phyloP scores from a whole-genome alignment of 2,113 vertebrate species.

The Oncorhynchus masou region DNA sequence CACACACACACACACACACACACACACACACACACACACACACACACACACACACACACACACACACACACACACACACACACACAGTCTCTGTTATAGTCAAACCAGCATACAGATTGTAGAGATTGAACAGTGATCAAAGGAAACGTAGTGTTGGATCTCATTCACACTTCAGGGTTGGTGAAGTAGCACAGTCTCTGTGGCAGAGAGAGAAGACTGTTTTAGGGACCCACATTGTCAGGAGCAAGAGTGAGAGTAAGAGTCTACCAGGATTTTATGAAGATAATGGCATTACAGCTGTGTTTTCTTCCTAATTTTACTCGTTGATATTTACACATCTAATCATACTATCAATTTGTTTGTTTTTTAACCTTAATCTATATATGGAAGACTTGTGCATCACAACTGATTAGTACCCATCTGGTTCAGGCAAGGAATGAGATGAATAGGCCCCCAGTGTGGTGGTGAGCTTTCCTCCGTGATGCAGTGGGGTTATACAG shows the following conservation, averaged over 20 bases:
- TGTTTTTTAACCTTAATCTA: too few relatives aligned
- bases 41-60: background rate
- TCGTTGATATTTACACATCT: background rate
- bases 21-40: conserved; percentile 14
- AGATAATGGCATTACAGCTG: background rate
- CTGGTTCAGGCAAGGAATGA: too few relatives aligned
- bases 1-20: background rate
- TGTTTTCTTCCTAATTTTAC: background rate
- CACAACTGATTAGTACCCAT: too few relatives aligned
- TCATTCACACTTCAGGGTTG: background rate
- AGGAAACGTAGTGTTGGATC: conserved; percentile 9
- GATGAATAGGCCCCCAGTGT: too few relatives aligned
- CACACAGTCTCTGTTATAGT: background rate
- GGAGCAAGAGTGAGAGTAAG: background rate
- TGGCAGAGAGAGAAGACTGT: conserved; percentile 1
- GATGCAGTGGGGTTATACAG: background rate
- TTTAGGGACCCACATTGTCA: background rate
- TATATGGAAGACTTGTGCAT: too few relatives aligned
- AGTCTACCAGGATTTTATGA: background rate
- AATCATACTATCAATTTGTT: too few relatives aligned
- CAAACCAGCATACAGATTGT: conserved; percentile 2
- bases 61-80: conserved; percentile 5
- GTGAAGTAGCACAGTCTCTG: conserved; percentile 10
- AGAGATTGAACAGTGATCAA: conserved; percentile 1
- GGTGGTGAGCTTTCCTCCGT: too few relatives aligned